Conservation (phyloP, 2,113 vertebrate species). For the Pseudopipra pipra region DNA sequence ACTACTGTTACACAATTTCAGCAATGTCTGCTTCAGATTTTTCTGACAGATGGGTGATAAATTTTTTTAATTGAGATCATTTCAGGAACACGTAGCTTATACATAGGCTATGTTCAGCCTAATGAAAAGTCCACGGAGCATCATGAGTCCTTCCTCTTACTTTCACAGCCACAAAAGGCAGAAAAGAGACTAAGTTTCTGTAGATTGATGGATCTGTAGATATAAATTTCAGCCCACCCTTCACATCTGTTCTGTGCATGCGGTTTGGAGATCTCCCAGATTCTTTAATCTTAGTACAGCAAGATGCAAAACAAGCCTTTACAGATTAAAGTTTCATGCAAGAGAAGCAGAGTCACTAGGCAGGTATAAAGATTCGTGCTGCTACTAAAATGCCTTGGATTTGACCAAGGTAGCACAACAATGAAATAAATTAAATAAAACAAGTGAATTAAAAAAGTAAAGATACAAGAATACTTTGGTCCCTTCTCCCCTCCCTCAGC, state of each 20-base stretch:
- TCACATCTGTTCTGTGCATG: not conserved
- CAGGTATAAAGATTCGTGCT: not conserved
- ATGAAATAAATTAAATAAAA: not conserved
- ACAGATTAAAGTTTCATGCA: not conserved
- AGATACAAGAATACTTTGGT: not conserved
- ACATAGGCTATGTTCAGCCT: not conserved
- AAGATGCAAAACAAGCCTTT: not conserved
- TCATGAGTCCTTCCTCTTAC: not conserved
- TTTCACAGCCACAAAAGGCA: not conserved
- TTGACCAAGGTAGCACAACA: not conserved
- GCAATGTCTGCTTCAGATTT: not conserved
- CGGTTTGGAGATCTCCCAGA: slow-evolving; percentile 16
- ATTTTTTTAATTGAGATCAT: slow-evolving; percentile 7
- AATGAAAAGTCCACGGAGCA: not conserved
- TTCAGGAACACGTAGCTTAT: not conserved
- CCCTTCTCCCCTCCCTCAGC: not conserved
- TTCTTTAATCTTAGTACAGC: slow-evolving; percentile 13
- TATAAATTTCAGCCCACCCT: not conserved
- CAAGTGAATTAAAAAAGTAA: not conserved
- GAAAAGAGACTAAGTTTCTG: not conserved
- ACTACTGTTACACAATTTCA: not conserved
- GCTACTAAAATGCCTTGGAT: not conserved
- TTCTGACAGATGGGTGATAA: not conserved
- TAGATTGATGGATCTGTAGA: not conserved
- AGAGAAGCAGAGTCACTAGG: not conserved